Percentiles rank a stretch among this genome's conserved stretches.
Conservation (phyloP, 2,797 vertebrate species). For the Linurgus olivaceus region DNA sequence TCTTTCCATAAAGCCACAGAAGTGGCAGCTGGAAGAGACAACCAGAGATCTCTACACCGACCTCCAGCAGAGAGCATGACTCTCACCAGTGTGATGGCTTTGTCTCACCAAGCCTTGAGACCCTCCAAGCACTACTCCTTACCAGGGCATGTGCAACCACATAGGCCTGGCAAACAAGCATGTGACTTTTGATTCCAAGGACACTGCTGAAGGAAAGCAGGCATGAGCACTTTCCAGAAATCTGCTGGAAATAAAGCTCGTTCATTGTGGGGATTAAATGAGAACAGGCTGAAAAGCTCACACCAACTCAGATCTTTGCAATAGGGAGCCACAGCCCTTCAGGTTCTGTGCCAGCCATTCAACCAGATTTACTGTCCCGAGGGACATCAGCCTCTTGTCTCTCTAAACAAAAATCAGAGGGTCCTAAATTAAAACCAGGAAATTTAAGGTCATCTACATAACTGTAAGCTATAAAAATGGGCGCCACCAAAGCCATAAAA, state of each 20-base stretch:
- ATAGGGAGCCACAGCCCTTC: neutral
- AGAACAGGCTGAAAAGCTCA: neutral
- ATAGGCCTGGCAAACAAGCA: neutral
- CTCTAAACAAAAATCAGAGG: neutral
- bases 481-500: neutral
- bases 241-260: neutral
- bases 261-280: neutral
- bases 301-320: neutral
- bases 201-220: neutral
- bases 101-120: neutral
- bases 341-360: conserved; percentile 9
- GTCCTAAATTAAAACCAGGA: neutral
- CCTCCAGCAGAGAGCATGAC: neutral
- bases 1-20: neutral
- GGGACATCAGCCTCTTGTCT: neutral
- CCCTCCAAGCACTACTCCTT: neutral
- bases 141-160: neutral
- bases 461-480: neutral
- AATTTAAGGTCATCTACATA: neutral
- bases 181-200: neutral
- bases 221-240: neutral
- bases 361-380: neutral
- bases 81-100: neutral
- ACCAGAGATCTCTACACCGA: neutral
- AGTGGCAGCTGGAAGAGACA: neutral